phyloP scores from a whole-genome alignment of 2,113 vertebrate genomes.

The Oryzias celebensis region DNA sequence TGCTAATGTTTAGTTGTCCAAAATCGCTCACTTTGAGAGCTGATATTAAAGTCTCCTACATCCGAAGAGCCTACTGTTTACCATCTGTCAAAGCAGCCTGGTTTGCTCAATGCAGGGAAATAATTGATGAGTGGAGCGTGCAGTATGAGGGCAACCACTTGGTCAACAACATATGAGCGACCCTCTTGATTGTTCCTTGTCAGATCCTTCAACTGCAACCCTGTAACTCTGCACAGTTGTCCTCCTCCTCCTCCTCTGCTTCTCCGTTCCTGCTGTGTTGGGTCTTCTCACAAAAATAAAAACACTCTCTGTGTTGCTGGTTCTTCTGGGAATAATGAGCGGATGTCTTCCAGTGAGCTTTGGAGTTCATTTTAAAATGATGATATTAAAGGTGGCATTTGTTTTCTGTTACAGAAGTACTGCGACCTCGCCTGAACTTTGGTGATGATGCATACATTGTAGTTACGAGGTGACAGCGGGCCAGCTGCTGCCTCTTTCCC shows the following conservation, averaged over 20 bases:
- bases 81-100: conserved; percentile 55
- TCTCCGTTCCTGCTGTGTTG: background rate
- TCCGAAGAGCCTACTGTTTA: conserved; percentile 51
- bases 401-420: conserved; percentile 8
- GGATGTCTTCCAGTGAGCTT: conserved; percentile 15
- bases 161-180: conserved; percentile 49
- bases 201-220: conserved; percentile 36
- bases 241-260: conserved; percentile 11
- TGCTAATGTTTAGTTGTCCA: conserved; percentile 59
- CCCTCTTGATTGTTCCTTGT: conserved; percentile 52
- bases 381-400: conserved; percentile 21
- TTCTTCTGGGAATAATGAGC: background rate
- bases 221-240: conserved; percentile 34
- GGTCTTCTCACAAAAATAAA: conserved; percentile 9
- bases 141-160: conserved; percentile 28
- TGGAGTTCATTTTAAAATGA: conserved; percentile 1
- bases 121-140: conserved; percentile 63
- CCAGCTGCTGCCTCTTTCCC: conserved; percentile 69
- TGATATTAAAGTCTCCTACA: conserved; percentile 56
- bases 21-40: conserved; percentile 38
- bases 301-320: background rate
- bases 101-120: conserved; percentile 27
- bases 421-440: conserved; percentile 41
- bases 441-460: conserved; percentile 25
- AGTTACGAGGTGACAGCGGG: conserved; percentile 48